Conservation (phyloP, 1,140 invertebrate species). For the Phthorimaea operculella region DNA sequence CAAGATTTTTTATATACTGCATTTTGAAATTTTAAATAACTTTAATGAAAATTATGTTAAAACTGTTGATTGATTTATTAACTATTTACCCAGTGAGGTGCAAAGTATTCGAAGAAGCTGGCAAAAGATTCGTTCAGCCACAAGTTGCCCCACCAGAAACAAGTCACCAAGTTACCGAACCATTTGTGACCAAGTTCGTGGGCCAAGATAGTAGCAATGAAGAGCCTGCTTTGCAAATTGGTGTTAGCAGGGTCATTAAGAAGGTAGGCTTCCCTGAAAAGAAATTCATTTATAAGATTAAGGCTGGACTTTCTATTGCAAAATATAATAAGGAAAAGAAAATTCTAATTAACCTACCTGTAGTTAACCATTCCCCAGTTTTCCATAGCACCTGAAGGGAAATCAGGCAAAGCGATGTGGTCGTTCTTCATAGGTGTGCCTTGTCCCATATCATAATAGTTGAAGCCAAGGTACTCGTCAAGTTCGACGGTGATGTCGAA, state of each 20-base stretch:
- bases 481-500: constrained; percentile 66
- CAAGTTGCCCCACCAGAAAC: constrained; percentile 76
- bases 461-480: constrained; percentile 61
- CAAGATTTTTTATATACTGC: no score
- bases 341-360: constrained; percentile 40
- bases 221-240: constrained; percentile 61
- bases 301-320: neutral
- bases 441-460: constrained; percentile 60
- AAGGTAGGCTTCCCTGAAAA: constrained; percentile 71
- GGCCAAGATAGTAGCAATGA: constrained; percentile 69
- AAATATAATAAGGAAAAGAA: neutral
- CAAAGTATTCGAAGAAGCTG: constrained; percentile 75
- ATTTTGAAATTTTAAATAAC: no score
- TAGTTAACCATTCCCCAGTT: constrained; percentile 77
- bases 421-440: constrained; percentile 68
- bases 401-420: constrained; percentile 79
- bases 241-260: constrained; percentile 66
- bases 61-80: neutral
- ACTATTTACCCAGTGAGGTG: constrained; percentile 50
- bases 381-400: constrained; percentile 75
- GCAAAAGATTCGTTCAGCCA: constrained; percentile 81
- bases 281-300: neutral
- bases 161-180: constrained; percentile 78
- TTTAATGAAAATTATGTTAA: no score
- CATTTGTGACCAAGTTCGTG: constrained; percentile 76